phyloP scores from a whole-genome alignment of 1,140 invertebrate species.

The Diprion similis region DNA sequence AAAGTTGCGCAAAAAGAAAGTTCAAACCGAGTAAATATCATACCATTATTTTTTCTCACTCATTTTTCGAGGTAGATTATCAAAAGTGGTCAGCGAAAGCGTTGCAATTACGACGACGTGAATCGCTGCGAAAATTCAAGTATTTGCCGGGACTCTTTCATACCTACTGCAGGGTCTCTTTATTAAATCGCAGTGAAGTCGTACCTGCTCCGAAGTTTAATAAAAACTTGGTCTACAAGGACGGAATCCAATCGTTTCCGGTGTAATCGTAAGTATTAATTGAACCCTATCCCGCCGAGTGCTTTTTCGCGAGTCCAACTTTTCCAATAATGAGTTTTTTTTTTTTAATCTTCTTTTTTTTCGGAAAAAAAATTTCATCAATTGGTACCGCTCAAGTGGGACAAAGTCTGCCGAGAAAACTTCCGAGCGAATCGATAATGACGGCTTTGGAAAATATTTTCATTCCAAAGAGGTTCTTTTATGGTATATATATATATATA shows the following conservation, averaged over 20 bases:
- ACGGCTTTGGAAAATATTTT: not conserved
- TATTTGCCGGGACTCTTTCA: not conserved
- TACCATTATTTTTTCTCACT: too few species aligned
- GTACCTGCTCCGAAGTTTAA: not conserved
- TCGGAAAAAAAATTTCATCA: slow-evolving; percentile 41
- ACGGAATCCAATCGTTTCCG: slow-evolving; percentile 28
- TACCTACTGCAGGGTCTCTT: not conserved
- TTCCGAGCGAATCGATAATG: not conserved
- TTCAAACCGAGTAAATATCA: too few species aligned
- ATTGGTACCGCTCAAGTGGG: slow-evolving; percentile 23
- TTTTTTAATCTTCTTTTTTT: too few species aligned
- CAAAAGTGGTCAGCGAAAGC: too few species aligned
- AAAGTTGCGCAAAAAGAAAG: too few species aligned
- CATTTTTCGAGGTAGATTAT: too few species aligned
- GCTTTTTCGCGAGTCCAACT: slow-evolving; percentile 22
- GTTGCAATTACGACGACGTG: too few species aligned
- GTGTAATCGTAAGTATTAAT: slow-evolving; percentile 38
- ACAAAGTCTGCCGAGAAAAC: slow-evolving; percentile 32
- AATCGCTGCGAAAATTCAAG: not conserved
- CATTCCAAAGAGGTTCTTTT: not conserved
- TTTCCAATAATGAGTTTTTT: slow-evolving; percentile 42
- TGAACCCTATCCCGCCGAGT: not conserved
- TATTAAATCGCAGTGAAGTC: not conserved
- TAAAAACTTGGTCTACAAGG: slow-evolving; percentile 19
- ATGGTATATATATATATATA: too few species aligned